These are phyloP conservation scores for Lindbergichthys nudifrons DNA, from an alignment of 2,797 vertebrate genomes.

Conservation along the genomic window DNA sequence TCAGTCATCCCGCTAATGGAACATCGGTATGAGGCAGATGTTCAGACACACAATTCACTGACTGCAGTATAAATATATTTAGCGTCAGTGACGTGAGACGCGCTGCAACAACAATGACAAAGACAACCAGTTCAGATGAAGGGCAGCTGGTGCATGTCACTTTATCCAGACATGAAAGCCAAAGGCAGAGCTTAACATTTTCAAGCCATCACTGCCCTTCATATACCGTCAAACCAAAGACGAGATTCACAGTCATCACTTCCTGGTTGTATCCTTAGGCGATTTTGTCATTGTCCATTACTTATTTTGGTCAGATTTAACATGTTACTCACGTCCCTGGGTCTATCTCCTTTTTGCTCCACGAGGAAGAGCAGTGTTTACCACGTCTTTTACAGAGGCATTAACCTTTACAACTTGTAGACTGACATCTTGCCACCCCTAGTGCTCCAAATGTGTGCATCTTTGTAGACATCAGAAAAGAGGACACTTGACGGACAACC, in stretches of 20 bases:
- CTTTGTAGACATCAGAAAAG: not conserved
- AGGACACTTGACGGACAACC: not conserved
- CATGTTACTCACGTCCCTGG: constrained; percentile 17
- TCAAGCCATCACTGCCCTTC: constrained; percentile 41
- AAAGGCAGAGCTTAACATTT: constrained; percentile 57
- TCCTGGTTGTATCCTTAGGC: constrained; percentile 35
- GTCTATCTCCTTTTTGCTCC: constrained; percentile 4
- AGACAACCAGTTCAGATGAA: constrained; percentile 47
- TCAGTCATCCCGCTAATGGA: constrained; percentile 38
- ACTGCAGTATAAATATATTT: constrained; percentile 13
- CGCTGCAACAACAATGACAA: constrained; percentile 34
- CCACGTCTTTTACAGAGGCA: not conserved
- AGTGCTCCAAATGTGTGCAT: not conserved
- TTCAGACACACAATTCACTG: constrained; percentile 18
- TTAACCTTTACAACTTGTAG: not conserved
- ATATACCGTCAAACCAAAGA: constrained; percentile 35
- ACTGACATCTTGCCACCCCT: not conserved
- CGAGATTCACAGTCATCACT: constrained; percentile 28
- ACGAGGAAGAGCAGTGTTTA: constrained; percentile 1
- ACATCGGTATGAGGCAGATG: constrained; percentile 25
- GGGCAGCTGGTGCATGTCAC: constrained; percentile 44
- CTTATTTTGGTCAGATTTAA: constrained; percentile 23
- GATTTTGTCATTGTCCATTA: constrained; percentile 33
- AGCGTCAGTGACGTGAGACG: constrained; percentile 12
- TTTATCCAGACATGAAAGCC: constrained; percentile 47